Percentiles rank a stretch among this genome's conserved stretches.
Conservation (phyloP, 2,797 vertebrate species). For the Pangasius sanitwongsei region DNA sequence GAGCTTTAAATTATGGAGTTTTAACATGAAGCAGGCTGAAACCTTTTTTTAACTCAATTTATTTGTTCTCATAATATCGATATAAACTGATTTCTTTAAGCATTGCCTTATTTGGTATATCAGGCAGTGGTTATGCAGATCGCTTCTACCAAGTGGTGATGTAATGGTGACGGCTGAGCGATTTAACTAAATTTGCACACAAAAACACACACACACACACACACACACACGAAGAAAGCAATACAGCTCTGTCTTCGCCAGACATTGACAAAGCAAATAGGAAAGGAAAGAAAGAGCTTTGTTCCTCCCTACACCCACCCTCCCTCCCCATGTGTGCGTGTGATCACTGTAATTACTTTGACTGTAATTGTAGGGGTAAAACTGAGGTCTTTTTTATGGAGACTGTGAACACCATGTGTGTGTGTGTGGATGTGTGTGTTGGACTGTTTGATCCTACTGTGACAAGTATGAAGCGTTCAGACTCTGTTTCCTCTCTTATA, state of each 20-base stretch:
- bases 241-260: slow-evolving; percentile 28
- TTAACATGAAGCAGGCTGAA: neutral
- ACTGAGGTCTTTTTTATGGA: slow-evolving; percentile 45
- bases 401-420: slow-evolving; percentile 19
- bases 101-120: neutral
- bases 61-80: neutral
- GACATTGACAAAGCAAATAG: slow-evolving; percentile 42
- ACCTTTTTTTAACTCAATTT: neutral
- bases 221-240: slow-evolving; percentile 16
- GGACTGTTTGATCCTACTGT: slow-evolving; percentile 12
- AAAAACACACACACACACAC: slow-evolving; percentile 4
- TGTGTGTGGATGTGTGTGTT: slow-evolving; percentile 23
- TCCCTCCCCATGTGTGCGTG: slow-evolving; percentile 33
- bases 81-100: neutral
- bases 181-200: slow-evolving; percentile 15
- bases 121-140: neutral
- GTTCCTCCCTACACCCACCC: slow-evolving; percentile 44
- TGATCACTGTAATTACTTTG: slow-evolving; percentile 62
- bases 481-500: slow-evolving; percentile 38
- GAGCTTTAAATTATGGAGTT: neutral
- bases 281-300: slow-evolving; percentile 43
- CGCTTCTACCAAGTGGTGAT: slow-evolving; percentile 18
- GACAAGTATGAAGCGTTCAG: slow-evolving; percentile 42
- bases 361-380: slow-evolving; percentile 53
- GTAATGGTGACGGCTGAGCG: slow-evolving; percentile 27